These are phyloP conservation scores for Drosophila conformis DNA, from an alignment of 2,888 invertebrate genomes.

Conservation along the genomic window DNA sequence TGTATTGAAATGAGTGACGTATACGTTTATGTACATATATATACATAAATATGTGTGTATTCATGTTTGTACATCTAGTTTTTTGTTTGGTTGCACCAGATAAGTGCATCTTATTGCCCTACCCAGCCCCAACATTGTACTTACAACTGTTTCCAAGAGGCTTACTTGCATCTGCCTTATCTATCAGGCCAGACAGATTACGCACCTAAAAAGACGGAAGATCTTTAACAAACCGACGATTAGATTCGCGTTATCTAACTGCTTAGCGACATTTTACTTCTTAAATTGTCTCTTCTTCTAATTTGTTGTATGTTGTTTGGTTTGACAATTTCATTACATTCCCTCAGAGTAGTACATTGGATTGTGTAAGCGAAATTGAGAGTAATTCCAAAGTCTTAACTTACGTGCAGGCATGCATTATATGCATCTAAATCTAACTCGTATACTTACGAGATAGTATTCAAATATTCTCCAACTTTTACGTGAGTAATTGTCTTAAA, in stretches of 20 bases:
- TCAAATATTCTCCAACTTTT: neutral
- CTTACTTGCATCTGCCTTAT: slow-evolving; percentile 7
- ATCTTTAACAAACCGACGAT: slow-evolving; percentile 8
- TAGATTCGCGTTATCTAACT: slow-evolving; percentile 23
- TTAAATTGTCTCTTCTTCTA: neutral
- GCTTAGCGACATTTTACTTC: neutral
- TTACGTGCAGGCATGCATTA: neutral
- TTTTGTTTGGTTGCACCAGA: slow-evolving; percentile 12
- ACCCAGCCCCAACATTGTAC: neutral
- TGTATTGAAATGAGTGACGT: neutral
- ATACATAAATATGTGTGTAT: neutral
- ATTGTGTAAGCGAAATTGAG: neutral
- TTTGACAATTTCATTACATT: neutral
- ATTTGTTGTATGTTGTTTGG: neutral
- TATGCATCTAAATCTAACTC: neutral
- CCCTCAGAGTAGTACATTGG: neutral
- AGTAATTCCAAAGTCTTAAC: neutral
- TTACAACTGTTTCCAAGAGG: neutral
- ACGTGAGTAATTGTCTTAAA: neutral
- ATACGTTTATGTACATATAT: neutral
- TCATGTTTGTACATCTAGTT: neutral
- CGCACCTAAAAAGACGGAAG: neutral
- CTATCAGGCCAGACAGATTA: neutral
- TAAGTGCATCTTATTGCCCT: slow-evolving; percentile 2
- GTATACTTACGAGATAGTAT: neutral